These are phyloP conservation scores for Cataglyphis hispanica DNA, from an alignment of 1,140 invertebrate genomes.

Conservation along the genomic window DNA sequence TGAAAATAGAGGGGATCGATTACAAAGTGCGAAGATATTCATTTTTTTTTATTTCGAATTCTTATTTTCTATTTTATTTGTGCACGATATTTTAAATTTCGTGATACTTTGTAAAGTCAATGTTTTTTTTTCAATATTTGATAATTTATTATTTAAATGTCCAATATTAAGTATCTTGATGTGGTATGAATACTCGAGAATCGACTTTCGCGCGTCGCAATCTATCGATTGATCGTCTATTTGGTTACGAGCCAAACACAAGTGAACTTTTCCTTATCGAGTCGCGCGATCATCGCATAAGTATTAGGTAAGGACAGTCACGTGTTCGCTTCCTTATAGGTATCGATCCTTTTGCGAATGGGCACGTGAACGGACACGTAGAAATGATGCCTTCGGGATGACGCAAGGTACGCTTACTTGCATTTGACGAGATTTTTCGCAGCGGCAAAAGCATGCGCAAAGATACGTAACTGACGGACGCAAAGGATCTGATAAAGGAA, in stretches of 20 bases:
- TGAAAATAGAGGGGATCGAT: slow-evolving; percentile 43
- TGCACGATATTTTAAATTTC: background rate
- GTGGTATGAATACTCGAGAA: slow-evolving; percentile 53
- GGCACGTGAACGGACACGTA: background rate
- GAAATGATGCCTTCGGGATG: background rate
- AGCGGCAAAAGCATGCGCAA: background rate
- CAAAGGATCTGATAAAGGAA: slow-evolving; percentile 42
- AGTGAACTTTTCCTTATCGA: slow-evolving; percentile 76
- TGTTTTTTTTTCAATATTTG: background rate
- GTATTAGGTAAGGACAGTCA: slow-evolving; percentile 70
- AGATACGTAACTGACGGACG: background rate
- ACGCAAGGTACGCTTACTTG: slow-evolving; percentile 30
- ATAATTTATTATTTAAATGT: background rate
- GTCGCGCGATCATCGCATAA: slow-evolving; percentile 64
- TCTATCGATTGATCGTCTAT: slow-evolving; percentile 72
- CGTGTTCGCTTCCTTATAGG: slow-evolving; percentile 68
- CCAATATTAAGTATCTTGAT: background rate
- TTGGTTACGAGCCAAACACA: slow-evolving; percentile 66
- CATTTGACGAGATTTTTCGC: slow-evolving; percentile 24
- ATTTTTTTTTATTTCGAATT: slow-evolving; percentile 26
- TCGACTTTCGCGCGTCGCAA: slow-evolving; percentile 59
- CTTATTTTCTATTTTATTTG: background rate
- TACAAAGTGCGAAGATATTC: slow-evolving; percentile 26
- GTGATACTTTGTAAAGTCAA: background rate
- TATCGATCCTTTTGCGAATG: slow-evolving; percentile 54